These are phyloP conservation scores for Morbakka virulenta DNA, from an alignment of 30 jellyfish, hydroid and myxozoan genomes.

Conservation along the genomic window DNA sequence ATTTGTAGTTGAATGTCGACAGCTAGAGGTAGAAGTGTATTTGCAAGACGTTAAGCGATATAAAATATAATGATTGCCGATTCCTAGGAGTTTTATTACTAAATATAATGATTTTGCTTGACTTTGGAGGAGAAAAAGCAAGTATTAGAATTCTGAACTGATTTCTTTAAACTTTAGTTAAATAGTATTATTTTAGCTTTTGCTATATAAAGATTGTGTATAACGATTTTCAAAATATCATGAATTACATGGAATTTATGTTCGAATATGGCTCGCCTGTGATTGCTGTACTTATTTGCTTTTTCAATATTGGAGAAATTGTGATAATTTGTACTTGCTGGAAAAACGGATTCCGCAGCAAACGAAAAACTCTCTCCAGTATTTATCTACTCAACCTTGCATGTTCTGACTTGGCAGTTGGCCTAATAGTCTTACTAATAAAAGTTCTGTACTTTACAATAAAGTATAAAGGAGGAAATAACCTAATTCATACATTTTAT, in stretches of 20 bases:
- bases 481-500: neutral
- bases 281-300: constrained; percentile 48
- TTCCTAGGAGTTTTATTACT: too few relatives aligned
- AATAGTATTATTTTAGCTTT: too few relatives aligned
- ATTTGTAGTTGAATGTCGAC: too few relatives aligned
- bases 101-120: too few relatives aligned
- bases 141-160: too few relatives aligned
- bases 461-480: neutral
- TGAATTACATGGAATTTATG: constrained; percentile 14
- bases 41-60: too few relatives aligned
- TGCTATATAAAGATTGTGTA: too few relatives aligned
- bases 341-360: neutral
- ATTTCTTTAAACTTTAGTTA: too few relatives aligned
- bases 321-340: neutral
- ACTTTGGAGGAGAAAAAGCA: too few relatives aligned
- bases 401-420: constrained; percentile 53
- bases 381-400: constrained; percentile 45
- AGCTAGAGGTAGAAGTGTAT: too few relatives aligned
- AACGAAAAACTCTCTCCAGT: constrained; percentile 22
- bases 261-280: constrained; percentile 54
- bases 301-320: constrained; percentile 45
- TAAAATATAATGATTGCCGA: too few relatives aligned
- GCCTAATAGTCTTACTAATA: constrained; percentile 18
- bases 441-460: constrained; percentile 8
- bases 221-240: neutral